Evolutionary conservation across 2,888 invertebrate genomes (phyloP).

Genomic region (Parnassius glacialis): DNA sequence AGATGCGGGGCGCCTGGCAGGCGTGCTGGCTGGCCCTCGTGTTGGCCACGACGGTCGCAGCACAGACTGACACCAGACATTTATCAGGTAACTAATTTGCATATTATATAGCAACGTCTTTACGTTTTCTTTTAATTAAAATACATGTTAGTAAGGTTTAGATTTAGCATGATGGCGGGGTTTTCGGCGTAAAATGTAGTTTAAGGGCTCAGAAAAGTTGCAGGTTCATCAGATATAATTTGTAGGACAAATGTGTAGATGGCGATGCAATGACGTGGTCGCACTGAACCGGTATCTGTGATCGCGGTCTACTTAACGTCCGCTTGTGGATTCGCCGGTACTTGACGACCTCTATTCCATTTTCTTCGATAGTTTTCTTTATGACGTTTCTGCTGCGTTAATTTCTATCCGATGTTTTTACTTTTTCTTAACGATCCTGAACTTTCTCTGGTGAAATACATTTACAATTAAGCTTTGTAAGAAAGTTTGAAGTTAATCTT

Average conservation of each 20-base stretch:
- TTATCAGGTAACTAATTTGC: slow-evolving; percentile 59
- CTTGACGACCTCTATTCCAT: slow-evolving; percentile 15
- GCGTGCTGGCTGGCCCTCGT: slow-evolving; percentile 69
- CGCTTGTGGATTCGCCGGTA: slow-evolving; percentile 7
- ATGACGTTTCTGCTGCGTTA: neutral
- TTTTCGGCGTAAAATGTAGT: no score
- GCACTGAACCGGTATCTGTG: slow-evolving; percentile 20
- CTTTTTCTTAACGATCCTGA: no score
- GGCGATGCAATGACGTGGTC: slow-evolving; percentile 23
- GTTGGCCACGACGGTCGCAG: slow-evolving; percentile 54
- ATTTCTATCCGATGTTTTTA: no score
- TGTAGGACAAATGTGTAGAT: neutral
- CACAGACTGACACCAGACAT: slow-evolving; percentile 68
- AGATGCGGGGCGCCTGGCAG: slow-evolving; percentile 73
- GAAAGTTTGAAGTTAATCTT: no score
- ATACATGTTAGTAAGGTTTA: no score
- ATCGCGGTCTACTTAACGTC: slow-evolving; percentile 18
- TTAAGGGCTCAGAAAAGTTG: slow-evolving; percentile 2
- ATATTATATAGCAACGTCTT: slow-evolving; percentile 14
- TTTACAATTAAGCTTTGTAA: no score
- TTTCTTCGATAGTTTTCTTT: slow-evolving; percentile 6
- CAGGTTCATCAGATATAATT: neutral
- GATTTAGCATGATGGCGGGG: no score
- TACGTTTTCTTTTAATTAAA: slow-evolving; percentile 1
- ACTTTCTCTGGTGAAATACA: no score